Evolutionary conservation across 2,113 vertebrate species (phyloP), one percentile per base, ranked within the genome.

Genomic region (Nothoprocta perdicaria): DNA sequence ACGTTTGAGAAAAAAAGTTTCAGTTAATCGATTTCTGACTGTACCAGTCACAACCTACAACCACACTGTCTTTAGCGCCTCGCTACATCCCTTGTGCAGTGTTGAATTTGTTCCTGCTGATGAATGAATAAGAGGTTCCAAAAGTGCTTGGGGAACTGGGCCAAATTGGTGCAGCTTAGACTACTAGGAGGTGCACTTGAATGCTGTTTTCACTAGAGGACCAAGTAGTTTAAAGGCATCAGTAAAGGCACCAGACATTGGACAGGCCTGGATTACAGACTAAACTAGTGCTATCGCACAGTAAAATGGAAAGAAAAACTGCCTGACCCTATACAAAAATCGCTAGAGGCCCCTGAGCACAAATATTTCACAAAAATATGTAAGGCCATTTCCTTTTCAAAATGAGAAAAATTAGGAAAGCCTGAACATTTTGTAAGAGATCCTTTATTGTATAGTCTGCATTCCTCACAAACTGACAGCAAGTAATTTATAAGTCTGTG

Each of bases 331-430:
- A 26, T 60, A 14, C 38, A 86, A 38, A 81, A 55, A 35, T 75
- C 19, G 40, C 74, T 76, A 12, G 40, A 1, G 40, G 24, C 45
- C 50, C 19, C 4, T 1, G 41, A 14, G 60, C 58, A 80, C 74
- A 92, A 89, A 86, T 91, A 92, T 90, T 86, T 88, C 92, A 86
- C 41, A 88, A 46, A 94, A 90, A 80, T 90, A 89, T 91, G 83
- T 91, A 68, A 40, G 73, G 38, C 86, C 52, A 86, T 88, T 94
- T 95, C 95, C 93, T 95, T 88, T 90, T 73, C 78, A 73, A 88
- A 93, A 55, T 80, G 60, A 91, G 82, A 91, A 92, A 92, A 94
- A 80, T 86, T 90, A 50, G 21, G 58, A 90, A 81, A 93, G 80
- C 41, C 24, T 82, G 84, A 84, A 74, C 11, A 13, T 92, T 94